Base-by-base conservation (phyloP, 1,140 invertebrate species). In the Drosophila bifasciata region DNA sequence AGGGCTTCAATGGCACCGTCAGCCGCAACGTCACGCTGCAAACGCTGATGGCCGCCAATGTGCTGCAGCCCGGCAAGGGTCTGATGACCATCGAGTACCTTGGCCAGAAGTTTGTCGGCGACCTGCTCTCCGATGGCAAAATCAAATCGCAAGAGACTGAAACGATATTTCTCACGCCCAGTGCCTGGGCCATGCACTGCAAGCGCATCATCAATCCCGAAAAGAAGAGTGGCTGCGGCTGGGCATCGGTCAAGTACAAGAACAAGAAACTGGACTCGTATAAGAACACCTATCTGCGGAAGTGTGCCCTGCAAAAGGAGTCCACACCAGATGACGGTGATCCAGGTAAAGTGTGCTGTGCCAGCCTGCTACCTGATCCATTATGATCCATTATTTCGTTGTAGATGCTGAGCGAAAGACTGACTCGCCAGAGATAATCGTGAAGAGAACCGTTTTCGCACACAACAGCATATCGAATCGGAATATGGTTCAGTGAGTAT, bases 161-260 rank as follows among this genome's bases (percentile, higher is more conserved):
- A 91, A 95, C 97, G 67, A 94, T 97, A 78, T 98, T 97, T 92
- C 94, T 95, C 61, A 97, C 96, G n/a, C 97, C 97, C 17, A 97
- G 96, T 83, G 96, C 97, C 3, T 98, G 97, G 97, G 97, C 97
- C 0, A 96, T 97, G 83, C 95, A 97, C 89, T 98, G 97, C 90
- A 98, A 98, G 86, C 94, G 96, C 67, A 96, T 97, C 48, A 96
- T 97, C 16, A 98, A 98, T 92, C 96, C 97, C 5, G 95, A 97
- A 53, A 97, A 97, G 90, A 97, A 97, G 90, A 97, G 96, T 36
- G 97, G 97, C 1, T 98, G 97, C 93, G 97, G 97, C 3, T 98
- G 97, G 97, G 96, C 96, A 6, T 97, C 94, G 16, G 94, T 95
- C 1, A 95, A 96, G 85, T 97, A 97, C 89, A 95, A 94, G 91